These are phyloP conservation scores for Trichoplusia ni DNA, from an alignment of 1,140 invertebrate genomes.

Conservation along the genomic window DNA sequence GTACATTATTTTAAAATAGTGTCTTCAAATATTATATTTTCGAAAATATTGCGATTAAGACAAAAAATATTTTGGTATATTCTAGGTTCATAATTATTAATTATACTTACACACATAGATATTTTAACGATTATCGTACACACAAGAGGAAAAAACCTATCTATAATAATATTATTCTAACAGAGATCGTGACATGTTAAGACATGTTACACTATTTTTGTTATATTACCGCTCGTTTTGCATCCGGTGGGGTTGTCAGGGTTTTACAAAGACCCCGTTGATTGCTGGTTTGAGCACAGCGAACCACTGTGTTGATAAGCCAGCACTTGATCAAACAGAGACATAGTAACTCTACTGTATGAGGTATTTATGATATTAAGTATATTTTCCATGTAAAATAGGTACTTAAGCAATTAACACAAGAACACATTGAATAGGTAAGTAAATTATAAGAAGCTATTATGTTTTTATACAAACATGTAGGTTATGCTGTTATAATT, in stretches of 20 bases:
- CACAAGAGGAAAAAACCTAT: too few species aligned
- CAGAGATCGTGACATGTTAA: background rate
- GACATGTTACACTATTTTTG: conserved; percentile 22
- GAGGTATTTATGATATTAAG: conserved; percentile 1
- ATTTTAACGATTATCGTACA: too few species aligned
- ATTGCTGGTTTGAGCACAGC: conserved; percentile 55
- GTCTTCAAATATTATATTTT: background rate
- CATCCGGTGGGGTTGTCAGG: conserved; percentile 63
- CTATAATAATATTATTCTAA: background rate
- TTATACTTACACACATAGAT: too few species aligned
- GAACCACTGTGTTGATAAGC: conserved; percentile 56
- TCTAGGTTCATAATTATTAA: background rate
- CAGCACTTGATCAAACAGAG: conserved; percentile 70
- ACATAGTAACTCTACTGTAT: conserved; percentile 26
- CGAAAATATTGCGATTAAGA: too few species aligned
- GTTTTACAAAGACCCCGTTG: conserved; percentile 55
- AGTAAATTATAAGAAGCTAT: too few species aligned
- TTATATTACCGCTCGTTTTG: conserved; percentile 33
- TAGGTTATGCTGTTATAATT: too few species aligned
- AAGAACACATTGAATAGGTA: too few species aligned
- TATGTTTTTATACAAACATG: too few species aligned
- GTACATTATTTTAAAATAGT: background rate
- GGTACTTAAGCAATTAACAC: too few species aligned
- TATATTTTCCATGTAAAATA: background rate
- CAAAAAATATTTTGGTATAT: background rate